Percentiles rank a stretch among this genome's conserved stretches.
phyloP scores from a whole-genome alignment of 2,888 invertebrate species.

The Lobophora halterata region DNA sequence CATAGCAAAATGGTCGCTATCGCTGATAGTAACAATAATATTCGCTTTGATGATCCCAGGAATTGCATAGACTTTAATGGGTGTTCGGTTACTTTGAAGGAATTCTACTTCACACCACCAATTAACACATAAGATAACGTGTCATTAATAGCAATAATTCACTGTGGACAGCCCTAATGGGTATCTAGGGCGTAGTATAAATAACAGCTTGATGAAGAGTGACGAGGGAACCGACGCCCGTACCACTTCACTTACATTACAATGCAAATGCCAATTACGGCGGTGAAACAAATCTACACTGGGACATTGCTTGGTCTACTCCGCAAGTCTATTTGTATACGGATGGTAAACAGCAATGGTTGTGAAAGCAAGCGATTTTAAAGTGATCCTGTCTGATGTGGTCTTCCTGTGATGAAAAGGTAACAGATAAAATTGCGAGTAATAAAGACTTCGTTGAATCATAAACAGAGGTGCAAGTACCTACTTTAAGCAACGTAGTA shows the following conservation, averaged over 20 bases:
- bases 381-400: neutral
- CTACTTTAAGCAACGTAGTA: too few relatives aligned
- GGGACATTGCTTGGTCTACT: slow-evolving; percentile 16
- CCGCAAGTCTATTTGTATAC: neutral
- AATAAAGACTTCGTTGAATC: slow-evolving; percentile 20
- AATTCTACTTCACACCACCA: slow-evolving; percentile 16
- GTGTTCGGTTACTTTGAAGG: slow-evolving; percentile 7
- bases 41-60: slow-evolving; percentile 1
- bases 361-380: slow-evolving; percentile 2
- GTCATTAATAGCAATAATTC: slow-evolving; percentile 16
- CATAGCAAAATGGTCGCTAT: neutral
- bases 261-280: slow-evolving; percentile 50
- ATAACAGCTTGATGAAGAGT: slow-evolving; percentile 63
- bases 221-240: slow-evolving; percentile 58
- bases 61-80: slow-evolving; percentile 6
- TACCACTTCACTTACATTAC: slow-evolving; percentile 40
- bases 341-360: slow-evolving; percentile 3
- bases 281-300: slow-evolving; percentile 22
- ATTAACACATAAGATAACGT: slow-evolving; percentile 18
- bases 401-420: slow-evolving; percentile 22
- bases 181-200: slow-evolving; percentile 67
- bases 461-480: slow-evolving; percentile 21
- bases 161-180: slow-evolving; percentile 47
- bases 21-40: too few relatives aligned
- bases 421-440: slow-evolving; percentile 30